A percentile compares a stretch with the other conserved stretches of the same genome.
Evolutionary conservation across 2,888 invertebrate genomes (phyloP).

Genomic region (Nowickia ferox): DNA sequence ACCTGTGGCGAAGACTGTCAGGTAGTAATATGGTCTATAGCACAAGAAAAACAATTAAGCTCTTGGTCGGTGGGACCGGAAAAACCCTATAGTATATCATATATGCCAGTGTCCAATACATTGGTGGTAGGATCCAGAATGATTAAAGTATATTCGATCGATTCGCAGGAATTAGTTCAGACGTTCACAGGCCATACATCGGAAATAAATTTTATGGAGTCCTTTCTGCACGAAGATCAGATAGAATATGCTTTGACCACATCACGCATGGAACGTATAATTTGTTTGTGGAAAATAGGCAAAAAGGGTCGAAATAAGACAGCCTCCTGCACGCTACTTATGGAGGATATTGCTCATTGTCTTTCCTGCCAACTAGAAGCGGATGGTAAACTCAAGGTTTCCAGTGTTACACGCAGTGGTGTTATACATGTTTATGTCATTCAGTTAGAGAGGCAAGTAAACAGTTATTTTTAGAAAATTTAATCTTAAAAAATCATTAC

Average conservation of each 20-base stretch:
- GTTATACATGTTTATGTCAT: slow-evolving; percentile 91
- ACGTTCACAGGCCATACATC: slow-evolving; percentile 87
- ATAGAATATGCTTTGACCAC: slow-evolving; percentile 80
- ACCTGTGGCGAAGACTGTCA: slow-evolving; percentile 86
- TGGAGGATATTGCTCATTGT: slow-evolving; percentile 88
- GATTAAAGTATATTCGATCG: slow-evolving; percentile 85
- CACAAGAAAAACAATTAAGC: slow-evolving; percentile 82
- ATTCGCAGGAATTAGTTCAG: slow-evolving; percentile 85
- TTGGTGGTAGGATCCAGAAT: slow-evolving; percentile 80
- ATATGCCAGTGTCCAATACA: slow-evolving; percentile 79
- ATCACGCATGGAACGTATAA: slow-evolving; percentile 81
- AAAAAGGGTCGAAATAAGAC: slow-evolving; percentile 83
- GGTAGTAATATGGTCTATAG: slow-evolving; percentile 84
- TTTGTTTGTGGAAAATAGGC: slow-evolving; percentile 82
- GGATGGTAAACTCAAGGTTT: slow-evolving; percentile 84
- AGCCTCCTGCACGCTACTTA: slow-evolving; percentile 85
- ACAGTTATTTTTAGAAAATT: not conserved
- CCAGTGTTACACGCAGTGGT: slow-evolving; percentile 88
- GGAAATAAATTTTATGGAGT: slow-evolving; percentile 84
- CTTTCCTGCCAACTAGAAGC: slow-evolving; percentile 84
- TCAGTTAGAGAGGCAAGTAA: slow-evolving; percentile 87
- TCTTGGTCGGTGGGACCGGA: slow-evolving; percentile 86
- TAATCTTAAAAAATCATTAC: not conserved
- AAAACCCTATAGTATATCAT: slow-evolving; percentile 83
- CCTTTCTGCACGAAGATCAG: slow-evolving; percentile 75